These are phyloP conservation scores for Parasteatoda tepidariorum DNA, from an alignment of 1,140 invertebrate genomes.

Conservation along the genomic window DNA sequence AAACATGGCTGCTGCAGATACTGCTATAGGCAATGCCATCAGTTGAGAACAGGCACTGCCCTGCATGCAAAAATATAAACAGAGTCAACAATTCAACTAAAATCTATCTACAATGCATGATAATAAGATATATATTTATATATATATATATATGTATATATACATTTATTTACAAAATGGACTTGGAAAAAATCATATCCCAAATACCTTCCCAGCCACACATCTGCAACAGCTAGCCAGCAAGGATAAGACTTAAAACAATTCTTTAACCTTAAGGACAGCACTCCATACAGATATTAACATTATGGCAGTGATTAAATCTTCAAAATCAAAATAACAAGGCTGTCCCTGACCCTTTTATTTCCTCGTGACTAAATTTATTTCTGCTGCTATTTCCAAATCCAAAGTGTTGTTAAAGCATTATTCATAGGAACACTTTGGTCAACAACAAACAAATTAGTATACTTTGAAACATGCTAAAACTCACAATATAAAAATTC, in stretches of 20 bases:
- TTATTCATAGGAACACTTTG: conserved; percentile 56
- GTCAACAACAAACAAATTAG: conserved; percentile 54
- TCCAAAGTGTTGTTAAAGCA: conserved; percentile 48
- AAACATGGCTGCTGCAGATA: conserved; percentile 5
- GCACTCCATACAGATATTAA: conserved; percentile 53
- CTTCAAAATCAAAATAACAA: conserved; percentile 55
- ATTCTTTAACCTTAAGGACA: conserved; percentile 32
- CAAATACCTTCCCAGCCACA: conserved; percentile 23
- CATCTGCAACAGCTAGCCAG: conserved; percentile 14
- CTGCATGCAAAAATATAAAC: conserved; percentile 18
- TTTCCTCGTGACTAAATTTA: no score
- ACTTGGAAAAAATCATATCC: conserved; percentile 51
- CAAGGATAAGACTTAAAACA: conserved; percentile 49
- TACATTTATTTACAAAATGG: conserved; percentile 58
- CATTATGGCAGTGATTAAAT: conserved; percentile 57
- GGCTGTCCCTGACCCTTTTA: conserved; percentile 53
- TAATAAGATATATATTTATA: no score
- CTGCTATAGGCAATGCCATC: not conserved
- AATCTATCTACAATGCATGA: conserved; percentile 56
- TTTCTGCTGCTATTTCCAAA: no score
- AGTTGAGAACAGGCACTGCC: not conserved
- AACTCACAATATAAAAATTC: conserved; percentile 55
- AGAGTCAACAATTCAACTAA: conserved; percentile 27
- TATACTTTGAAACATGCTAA: conserved; percentile 60
- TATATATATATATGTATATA: conserved; percentile 44